These are phyloP conservation scores for Napeogenes inachia DNA, from an alignment of 2,888 invertebrate species.

Conservation along the genomic window DNA sequence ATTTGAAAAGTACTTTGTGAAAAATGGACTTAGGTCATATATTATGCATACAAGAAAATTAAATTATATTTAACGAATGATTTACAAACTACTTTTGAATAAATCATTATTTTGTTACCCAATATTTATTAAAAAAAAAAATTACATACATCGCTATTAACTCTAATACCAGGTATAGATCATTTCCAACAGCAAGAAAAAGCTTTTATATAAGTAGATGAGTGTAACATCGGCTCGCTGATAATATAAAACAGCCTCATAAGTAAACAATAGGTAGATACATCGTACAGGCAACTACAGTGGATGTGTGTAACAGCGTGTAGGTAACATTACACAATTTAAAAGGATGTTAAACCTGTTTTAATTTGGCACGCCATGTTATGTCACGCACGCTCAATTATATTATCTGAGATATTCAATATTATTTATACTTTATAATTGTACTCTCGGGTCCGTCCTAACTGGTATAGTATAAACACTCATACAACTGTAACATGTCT, in stretches of 20 bases:
- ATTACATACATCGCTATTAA: too few relatives aligned
- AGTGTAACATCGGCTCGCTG: too few relatives aligned
- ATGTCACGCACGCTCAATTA: slow-evolving; percentile 7
- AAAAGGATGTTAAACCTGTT: slow-evolving; percentile 34
- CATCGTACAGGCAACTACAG: background rate
- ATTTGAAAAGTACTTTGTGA: too few relatives aligned
- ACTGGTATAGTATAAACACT: too few relatives aligned
- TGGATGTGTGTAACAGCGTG: background rate
- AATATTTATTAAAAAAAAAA: too few relatives aligned
- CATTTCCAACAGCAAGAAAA: slow-evolving; percentile 4
- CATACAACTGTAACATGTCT: too few relatives aligned
- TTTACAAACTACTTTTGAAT: too few relatives aligned
- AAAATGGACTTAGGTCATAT: too few relatives aligned
- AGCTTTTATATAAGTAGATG: background rate
- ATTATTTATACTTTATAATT: background rate
- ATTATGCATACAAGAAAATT: too few relatives aligned
- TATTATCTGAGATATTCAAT: background rate
- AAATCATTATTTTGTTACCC: too few relatives aligned
- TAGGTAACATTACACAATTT: slow-evolving; percentile 34
- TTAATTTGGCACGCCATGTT: slow-evolving; percentile 30
- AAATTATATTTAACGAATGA: too few relatives aligned
- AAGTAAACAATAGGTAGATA: slow-evolving; percentile 5
- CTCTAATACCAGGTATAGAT: too few relatives aligned
- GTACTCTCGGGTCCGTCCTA: background rate
- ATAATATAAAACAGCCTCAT: background rate